These are phyloP conservation scores for Psittacula derbiana DNA, from an alignment of 2,797 vertebrate species.

Conservation along the genomic window DNA sequence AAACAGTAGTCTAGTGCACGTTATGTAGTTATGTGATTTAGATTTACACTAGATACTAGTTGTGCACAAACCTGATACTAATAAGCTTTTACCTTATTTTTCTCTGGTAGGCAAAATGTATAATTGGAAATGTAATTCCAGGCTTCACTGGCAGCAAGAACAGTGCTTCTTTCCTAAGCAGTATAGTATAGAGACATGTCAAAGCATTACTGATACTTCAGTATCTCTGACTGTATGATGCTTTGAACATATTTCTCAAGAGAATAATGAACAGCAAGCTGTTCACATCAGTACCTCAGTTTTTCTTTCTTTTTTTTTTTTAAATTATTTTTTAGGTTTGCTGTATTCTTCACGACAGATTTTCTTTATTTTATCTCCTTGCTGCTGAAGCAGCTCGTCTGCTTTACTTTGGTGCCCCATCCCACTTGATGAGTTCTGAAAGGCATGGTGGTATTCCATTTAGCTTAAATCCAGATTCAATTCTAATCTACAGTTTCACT, in stretches of 20 bases:
- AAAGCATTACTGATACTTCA: constrained; percentile 45
- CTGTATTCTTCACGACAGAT: neutral
- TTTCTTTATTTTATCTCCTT: neutral
- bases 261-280: neutral
- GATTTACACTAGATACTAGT: neutral
- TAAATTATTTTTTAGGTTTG: neutral
- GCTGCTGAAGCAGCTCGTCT: neutral
- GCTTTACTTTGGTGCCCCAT: neutral
- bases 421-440: neutral
- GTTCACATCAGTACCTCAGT: neutral
- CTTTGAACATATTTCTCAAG: constrained; percentile 7
- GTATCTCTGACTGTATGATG: neutral
- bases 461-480: neutral
- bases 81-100: neutral
- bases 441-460: neutral
- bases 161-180: neutral
- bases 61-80: neutral
- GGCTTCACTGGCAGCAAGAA: neutral
- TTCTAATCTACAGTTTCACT: neutral
- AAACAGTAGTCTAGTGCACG: neutral
- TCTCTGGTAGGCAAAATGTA: neutral
- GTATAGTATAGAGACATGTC: neutral
- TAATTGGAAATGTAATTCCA: constrained; percentile 17
- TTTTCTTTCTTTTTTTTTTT: too few species aligned
- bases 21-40: neutral